phyloP scores from a whole-genome alignment of 1,140 invertebrate species.

The Paracyclopina nana region DNA sequence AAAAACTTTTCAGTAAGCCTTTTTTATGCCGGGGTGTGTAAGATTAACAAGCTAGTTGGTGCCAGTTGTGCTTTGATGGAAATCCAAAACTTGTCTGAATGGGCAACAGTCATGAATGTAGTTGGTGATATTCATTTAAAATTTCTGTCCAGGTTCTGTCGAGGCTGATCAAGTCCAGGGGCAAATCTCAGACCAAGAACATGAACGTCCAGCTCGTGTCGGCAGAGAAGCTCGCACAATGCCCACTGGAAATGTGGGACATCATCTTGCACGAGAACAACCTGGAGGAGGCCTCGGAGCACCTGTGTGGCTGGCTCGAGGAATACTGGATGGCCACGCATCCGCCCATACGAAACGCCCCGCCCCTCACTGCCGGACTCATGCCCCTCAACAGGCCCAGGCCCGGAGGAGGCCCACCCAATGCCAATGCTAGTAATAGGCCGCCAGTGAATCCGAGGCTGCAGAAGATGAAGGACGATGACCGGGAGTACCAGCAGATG shows the following conservation, averaged over 20 bases:
- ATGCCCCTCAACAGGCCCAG: slow-evolving; percentile 11
- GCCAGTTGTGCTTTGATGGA: no score
- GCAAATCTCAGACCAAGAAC: slow-evolving; percentile 91
- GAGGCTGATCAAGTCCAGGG: slow-evolving; percentile 92
- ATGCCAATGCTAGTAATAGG: no score
- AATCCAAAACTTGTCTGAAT: no score
- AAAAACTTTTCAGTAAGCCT: no score
- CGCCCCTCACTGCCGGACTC: slow-evolving; percentile 10
- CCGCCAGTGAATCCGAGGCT: no score
- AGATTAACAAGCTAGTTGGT: no score
- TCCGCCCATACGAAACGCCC: slow-evolving; percentile 39
- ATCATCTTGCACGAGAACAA: slow-evolving; percentile 95
- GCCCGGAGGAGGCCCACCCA: no score
- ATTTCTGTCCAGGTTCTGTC: slow-evolving; percentile 66
- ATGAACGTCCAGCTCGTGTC: slow-evolving; percentile 98
- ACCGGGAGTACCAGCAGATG: no score
- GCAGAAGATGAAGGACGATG: no score
- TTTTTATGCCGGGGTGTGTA: no score
- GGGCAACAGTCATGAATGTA: no score
- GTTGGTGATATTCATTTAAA: no score
- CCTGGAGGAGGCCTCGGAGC: slow-evolving; percentile 93
- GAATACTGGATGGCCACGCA: slow-evolving; percentile 95
- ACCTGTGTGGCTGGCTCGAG: slow-evolving; percentile 93
- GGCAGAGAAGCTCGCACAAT: slow-evolving; percentile 93
- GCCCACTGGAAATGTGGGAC: slow-evolving; percentile 97